A percentile compares a stretch with the other conserved stretches of the same genome.
Conservation (phyloP, 2,888 invertebrate species). For the Leptarthrus brevirostris region DNA sequence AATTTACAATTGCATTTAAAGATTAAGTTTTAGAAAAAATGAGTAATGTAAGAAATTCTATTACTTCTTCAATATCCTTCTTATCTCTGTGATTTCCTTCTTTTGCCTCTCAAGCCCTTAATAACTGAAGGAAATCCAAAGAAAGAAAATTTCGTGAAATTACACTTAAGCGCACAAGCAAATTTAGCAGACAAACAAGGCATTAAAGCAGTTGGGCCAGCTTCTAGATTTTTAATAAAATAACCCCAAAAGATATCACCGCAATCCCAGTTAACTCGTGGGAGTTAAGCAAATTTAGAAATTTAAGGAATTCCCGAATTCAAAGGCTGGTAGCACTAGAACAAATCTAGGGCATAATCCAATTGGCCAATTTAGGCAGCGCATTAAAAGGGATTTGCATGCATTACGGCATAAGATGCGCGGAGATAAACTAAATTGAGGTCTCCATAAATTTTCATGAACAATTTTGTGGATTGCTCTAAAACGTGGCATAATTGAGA, state of each 20-base stretch:
- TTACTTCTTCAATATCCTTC: no score
- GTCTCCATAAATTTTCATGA: slow-evolving; percentile 42
- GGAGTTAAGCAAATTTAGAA: slow-evolving; percentile 13
- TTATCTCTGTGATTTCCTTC: no score
- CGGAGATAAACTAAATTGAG: slow-evolving; percentile 47
- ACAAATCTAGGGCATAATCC: slow-evolving; percentile 51
- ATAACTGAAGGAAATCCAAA: background rate
- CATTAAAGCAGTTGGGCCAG: slow-evolving; percentile 19
- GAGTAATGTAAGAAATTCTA: no score
- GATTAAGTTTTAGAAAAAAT: no score
- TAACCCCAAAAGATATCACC: slow-evolving; percentile 25
- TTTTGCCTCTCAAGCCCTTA: no score
- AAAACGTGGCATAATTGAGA: slow-evolving; percentile 46
- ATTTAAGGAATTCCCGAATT: slow-evolving; percentile 20
- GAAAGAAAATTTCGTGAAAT: background rate
- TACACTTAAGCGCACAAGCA: background rate
- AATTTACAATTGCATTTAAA: no score
- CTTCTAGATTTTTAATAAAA: slow-evolving; percentile 40
- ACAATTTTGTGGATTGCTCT: slow-evolving; percentile 44
- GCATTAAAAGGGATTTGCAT: slow-evolving; percentile 53
- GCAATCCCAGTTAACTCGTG: slow-evolving; percentile 9
- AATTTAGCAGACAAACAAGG: slow-evolving; percentile 29
- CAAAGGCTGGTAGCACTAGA: background rate
- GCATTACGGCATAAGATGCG: slow-evolving; percentile 51
- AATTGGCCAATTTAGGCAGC: slow-evolving; percentile 51